phyloP scores from a whole-genome alignment of 2,888 invertebrate species.

The Eupithecia exiguata region DNA sequence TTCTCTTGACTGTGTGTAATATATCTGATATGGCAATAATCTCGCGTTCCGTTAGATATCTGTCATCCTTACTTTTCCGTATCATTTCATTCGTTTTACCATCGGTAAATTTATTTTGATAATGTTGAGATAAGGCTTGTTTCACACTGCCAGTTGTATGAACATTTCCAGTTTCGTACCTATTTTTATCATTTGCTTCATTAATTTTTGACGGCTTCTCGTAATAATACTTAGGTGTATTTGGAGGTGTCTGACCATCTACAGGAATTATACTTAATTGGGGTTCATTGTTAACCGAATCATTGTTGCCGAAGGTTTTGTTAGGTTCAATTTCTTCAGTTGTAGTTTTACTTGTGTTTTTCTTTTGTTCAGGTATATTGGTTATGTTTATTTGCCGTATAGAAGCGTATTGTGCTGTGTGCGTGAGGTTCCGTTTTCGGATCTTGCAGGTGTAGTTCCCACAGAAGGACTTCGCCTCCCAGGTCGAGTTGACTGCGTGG shows the following conservation, averaged over 20 bases:
- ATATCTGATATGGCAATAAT: constrained; percentile 66
- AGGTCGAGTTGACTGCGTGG: constrained; percentile 69
- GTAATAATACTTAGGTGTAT: constrained; percentile 18
- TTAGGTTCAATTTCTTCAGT: constrained; percentile 32
- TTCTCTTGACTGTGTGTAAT: constrained; percentile 69
- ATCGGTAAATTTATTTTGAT: neutral
- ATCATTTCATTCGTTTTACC: neutral
- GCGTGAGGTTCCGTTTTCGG: constrained; percentile 54
- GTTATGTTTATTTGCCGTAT: constrained; percentile 57
- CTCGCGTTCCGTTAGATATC: constrained; percentile 69
- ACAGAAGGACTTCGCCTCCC: constrained; percentile 73
- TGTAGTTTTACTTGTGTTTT: constrained; percentile 20
- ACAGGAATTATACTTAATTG: neutral
- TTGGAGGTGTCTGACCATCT: neutral
- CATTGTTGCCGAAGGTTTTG: neutral
- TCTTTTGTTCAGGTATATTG: constrained; percentile 27
- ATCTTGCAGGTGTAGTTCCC: constrained; percentile 77
- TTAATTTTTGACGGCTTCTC: neutral
- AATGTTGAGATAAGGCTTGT: neutral
- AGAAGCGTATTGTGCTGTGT: constrained; percentile 49
- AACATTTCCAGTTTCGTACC: neutral
- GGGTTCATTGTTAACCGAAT: neutral
- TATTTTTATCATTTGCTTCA: neutral
- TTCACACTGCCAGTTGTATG: neutral
- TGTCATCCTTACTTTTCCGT: constrained; percentile 34